Evolutionary conservation across 1,140 invertebrate genomes (phyloP).

Genomic region (Kradibia gibbosae): DNA sequence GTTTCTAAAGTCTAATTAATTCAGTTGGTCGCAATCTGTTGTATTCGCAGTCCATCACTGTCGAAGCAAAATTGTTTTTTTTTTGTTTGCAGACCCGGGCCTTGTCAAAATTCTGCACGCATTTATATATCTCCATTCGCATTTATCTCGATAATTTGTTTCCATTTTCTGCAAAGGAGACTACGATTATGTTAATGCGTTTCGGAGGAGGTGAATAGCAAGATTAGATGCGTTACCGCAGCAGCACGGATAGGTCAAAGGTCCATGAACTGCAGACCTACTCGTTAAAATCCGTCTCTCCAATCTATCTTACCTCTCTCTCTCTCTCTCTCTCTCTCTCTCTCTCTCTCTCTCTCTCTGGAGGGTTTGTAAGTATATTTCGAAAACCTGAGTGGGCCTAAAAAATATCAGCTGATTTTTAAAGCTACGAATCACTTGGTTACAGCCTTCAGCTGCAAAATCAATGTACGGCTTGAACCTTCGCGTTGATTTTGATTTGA

Average conservation of each 20-base stretch:
- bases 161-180: not conserved
- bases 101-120: not conserved
- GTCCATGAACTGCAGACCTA: constrained; percentile 24
- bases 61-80: not conserved
- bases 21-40: too few species aligned
- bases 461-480: too few species aligned
- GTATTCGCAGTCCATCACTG: too few species aligned
- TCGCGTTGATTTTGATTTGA: too few species aligned
- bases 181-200: not conserved
- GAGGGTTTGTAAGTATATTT: not conserved
- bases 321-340: not conserved
- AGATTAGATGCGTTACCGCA: not conserved
- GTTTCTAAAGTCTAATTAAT: too few species aligned
- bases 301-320: not conserved
- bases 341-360: not conserved
- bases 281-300: constrained; percentile 34
- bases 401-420: too few species aligned
- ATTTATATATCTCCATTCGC: not conserved
- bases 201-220: not conserved
- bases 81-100: too few species aligned
- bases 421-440: too few species aligned
- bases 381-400: too few species aligned
- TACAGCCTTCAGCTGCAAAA: too few species aligned
- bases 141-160: not conserved
- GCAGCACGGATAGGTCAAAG: constrained; percentile 22